Conservation (phyloP, 2,797 vertebrate species). For the Champsocephalus gunnari region DNA sequence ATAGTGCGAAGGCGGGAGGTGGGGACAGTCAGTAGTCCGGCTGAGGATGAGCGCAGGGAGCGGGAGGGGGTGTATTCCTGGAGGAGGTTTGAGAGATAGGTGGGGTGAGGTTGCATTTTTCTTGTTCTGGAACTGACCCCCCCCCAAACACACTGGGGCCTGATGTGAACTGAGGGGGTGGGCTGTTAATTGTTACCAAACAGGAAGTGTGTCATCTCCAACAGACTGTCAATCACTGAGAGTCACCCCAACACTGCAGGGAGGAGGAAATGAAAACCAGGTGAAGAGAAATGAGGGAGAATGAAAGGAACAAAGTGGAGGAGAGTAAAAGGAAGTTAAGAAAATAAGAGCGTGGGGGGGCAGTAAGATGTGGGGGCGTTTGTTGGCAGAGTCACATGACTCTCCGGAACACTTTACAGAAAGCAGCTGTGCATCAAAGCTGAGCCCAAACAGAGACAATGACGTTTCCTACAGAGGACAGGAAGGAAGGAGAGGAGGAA, state of each 20-base stretch:
- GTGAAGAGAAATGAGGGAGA: background rate
- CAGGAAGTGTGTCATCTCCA: conserved; percentile 63
- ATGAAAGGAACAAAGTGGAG: background rate
- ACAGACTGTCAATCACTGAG: conserved; percentile 48
- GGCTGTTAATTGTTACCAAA: conserved; percentile 51
- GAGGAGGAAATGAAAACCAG: conserved; percentile 4
- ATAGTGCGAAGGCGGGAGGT: no score
- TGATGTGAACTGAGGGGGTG: conserved; percentile 62
- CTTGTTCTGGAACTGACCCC: no score
- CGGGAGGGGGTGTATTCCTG: no score
- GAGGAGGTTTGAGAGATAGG: no score
- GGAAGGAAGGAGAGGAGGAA: no score
- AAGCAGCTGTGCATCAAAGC: conserved; percentile 53
- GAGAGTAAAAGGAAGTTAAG: conserved; percentile 15
- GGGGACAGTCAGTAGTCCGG: no score
- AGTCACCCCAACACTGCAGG: background rate
- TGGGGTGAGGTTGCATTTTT: no score
- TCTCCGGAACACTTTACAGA: conserved; percentile 34
- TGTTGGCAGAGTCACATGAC: conserved; percentile 47
- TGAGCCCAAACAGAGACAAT: no score
- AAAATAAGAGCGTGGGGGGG: conserved; percentile 29
- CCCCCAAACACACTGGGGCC: background rate
- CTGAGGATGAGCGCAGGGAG: no score
- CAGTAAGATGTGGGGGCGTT: conserved; percentile 4
- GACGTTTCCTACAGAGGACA: no score